Evolutionary conservation across 2,113 vertebrate species (phyloP).

Genomic region (Felis catus): DNA sequence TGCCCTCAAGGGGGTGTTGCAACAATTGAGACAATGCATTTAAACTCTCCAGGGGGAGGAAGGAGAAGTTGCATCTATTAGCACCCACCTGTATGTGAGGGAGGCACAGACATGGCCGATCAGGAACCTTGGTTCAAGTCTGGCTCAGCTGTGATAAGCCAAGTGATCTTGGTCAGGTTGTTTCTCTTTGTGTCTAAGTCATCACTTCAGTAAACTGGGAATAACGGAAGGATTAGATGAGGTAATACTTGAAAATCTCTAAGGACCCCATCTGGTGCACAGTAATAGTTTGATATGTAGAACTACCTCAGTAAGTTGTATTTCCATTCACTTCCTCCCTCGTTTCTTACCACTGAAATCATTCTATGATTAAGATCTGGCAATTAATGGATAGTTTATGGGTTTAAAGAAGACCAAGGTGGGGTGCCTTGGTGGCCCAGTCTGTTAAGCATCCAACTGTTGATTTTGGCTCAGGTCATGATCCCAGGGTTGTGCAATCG

Average conservation of each 20-base stretch:
- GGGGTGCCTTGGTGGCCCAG: no score
- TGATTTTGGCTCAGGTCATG: no score
- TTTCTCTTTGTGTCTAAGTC: neutral
- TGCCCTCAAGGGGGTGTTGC: neutral
- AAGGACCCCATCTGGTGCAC: neutral
- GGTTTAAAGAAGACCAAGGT: no score
- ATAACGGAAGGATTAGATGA: neutral
- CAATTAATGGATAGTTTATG: neutral
- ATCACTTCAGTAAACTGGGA: neutral
- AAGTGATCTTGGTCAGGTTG: neutral
- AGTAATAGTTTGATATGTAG: neutral
- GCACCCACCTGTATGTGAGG: neutral
- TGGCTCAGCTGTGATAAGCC: neutral
- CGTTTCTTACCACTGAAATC: neutral
- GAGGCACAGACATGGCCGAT: accelerated
- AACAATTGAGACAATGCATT: neutral
- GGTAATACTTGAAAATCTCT: neutral
- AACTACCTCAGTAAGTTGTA: neutral
- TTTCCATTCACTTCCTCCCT: neutral
- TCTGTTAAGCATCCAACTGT: no score
- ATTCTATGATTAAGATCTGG: neutral
- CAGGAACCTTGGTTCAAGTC: neutral
- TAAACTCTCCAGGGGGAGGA: neutral
- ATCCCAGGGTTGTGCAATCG: no score
- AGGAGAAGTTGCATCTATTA: neutral